These are phyloP conservation scores for Holothuria leucospilota DNA, from an alignment of 53 echinoderm and acorn worm species.

Conservation along the genomic window DNA sequence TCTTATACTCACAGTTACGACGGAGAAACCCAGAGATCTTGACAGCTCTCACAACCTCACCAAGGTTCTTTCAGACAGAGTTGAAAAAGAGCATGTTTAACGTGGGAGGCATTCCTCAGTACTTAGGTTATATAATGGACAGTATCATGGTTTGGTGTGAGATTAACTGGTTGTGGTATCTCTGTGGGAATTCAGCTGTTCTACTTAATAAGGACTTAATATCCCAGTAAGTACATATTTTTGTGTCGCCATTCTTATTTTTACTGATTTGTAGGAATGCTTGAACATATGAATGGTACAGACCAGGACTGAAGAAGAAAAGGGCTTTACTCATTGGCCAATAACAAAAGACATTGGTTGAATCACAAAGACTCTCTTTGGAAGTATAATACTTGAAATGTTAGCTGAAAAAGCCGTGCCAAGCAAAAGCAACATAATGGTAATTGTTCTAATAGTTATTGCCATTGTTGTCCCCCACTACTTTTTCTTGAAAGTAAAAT, in stretches of 20 bases:
- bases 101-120: conserved; percentile 17
- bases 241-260: background rate
- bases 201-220: conserved; percentile 73
- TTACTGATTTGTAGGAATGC: background rate
- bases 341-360: too few relatives aligned
- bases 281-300: too few relatives aligned
- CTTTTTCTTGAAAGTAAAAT: too few relatives aligned
- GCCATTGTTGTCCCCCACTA: too few relatives aligned
- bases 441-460: too few relatives aligned
- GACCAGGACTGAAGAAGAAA: too few relatives aligned
- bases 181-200: conserved; percentile 83
- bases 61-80: conserved; percentile 34
- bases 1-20: conserved; percentile 48
- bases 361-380: too few relatives aligned
- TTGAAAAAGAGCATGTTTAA: conserved; percentile 10
- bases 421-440: too few relatives aligned
- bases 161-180: conserved; percentile 77
- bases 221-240: conserved; percentile 62
- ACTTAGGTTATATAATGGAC: conserved; percentile 55
- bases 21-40: conserved; percentile 71
- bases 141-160: conserved; percentile 68
- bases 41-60: conserved; percentile 77
- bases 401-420: too few relatives aligned
- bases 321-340: too few relatives aligned
- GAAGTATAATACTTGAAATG: too few relatives aligned